Evolutionary conservation across 2,797 vertebrate species (phyloP), one percentile per base, ranked within the genome.

Genomic region (Acanthurus leucopareius): DNA sequence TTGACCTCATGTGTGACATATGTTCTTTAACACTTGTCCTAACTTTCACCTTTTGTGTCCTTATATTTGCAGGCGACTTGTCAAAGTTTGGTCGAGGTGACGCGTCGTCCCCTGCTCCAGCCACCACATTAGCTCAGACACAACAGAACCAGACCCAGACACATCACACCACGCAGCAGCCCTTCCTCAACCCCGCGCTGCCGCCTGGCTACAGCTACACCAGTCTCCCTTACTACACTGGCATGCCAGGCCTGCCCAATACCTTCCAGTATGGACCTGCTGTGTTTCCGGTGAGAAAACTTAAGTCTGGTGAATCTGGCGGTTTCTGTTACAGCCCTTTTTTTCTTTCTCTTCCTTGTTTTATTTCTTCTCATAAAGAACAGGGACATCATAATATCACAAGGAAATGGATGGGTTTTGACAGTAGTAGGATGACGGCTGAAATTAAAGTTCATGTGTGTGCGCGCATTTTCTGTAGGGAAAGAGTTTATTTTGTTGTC

Each of bases 181-280:
- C 98, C 71, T 99, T 99, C 95, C 96, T 99, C 65, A 99, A 98
- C 92, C 97, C 98, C 0, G 97, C 96, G 38, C 94, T 99, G 93
- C 98, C 98, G 5, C 98, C 98, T 3, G 98, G 98, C 89, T 99
- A 99, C 96, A 99, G 98, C 94, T 99, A 99, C 92, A 99, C 98
- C 77, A 99, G 98, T 91, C 97, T 99, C 92, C 98, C 98, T 5
- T 99, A 99, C 94, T 99, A 99, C 94, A 98, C 98, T 71, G 97
- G 98, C 85, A 97, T 99, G 89, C 98, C 98, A 2, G 98, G 98
- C 88, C 96, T 99, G 84, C 97, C 98, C 90, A 99, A 97, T 93
- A 98, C 98, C 90, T 99, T 99, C 95, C 98, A 99, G 92, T 99
- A 99, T 0, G 98, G 97, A 91, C 98, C 98, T 75, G 97, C 98